Base-by-base conservation (phyloP, 2,888 invertebrate species). In the Anagyrus pseudococci region DNA sequence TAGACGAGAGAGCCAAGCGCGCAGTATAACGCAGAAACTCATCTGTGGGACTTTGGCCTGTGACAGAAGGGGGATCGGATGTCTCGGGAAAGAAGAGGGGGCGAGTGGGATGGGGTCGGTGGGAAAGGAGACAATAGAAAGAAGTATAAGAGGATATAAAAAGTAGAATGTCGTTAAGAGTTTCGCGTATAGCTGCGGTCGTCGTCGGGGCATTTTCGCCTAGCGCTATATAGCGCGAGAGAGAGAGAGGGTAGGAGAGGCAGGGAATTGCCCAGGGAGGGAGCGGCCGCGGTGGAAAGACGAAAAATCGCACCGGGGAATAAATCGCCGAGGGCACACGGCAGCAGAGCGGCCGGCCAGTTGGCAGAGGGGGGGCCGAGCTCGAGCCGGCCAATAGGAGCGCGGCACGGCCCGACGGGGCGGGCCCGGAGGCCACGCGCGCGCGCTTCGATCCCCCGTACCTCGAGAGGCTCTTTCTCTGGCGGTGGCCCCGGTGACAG, bases 261-360 rank as follows among this genome's bases (percentile, higher is more conserved):
- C 26, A 10, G 50, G 55, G 52, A 44, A 63, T 41, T 37, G 47
- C 26, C 19, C 50, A 25, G 41, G 46, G 62, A 46, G 29, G 25
- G 43, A 50, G 58, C 46, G 58, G 58, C 41, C 67, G 62, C 64
- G 72, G 67, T 67, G 71, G 69, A 71, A 68, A 68, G 67, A 70
- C 69, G 72, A 73, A 72, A 74, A 74, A 73, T 75, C 68, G 71
- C 66, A 53, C 67, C 59, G 17, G 48, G 17, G 67, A 67, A 70
- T 71, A 70, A 71, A 70, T 70, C 68, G 69, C 68, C 64, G 63
- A 62, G 64, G 69, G 71, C 59, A 66, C 62, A 67, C n/a, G 37
- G 13, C 7, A 37, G 37, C 67, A 41, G 13, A 26, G 23, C 43
- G n/a, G 20, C 1, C 44, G 58, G 20, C 64, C 69, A 67, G 67